Evolutionary conservation across 2,888 invertebrate genomes (phyloP), one percentile per base, ranked within the genome.

Genomic region (Adela reaumurella): DNA sequence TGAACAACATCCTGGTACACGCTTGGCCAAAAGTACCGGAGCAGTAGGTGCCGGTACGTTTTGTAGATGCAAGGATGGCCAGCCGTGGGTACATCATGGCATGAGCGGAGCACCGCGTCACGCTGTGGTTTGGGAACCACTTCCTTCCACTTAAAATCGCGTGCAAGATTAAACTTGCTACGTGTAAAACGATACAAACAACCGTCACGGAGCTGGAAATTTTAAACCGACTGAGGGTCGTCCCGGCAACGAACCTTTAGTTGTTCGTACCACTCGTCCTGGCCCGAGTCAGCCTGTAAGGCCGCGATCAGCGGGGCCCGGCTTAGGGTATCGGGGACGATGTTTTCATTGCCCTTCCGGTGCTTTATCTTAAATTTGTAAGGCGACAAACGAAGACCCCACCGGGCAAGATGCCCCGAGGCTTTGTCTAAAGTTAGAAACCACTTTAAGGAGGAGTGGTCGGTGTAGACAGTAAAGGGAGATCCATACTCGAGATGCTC

Each of bases 391-490:
- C 50, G 44, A 2, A 50, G 35, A 14, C 50, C 46, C 50, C 50
- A 47, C 16, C 50, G 19, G 20, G 47, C 50, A 2, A 47, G 41
- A 19, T 45, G 46, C 2, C 47, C 50, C 10, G 47, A 19, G 1
- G 50, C 45, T 17, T 50, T 50, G 3, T 11, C 28, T 20, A 50
- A 43, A 1, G 50, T 47, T 4, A 50, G 19, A 45, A 50, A 50
- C 57, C 56, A 58, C 49, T 54, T 0, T 58, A 59, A 18, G 50
- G 56, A 0, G 58, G 55, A 1, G 53, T 55, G 29, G 60, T 59
- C 1, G 60, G 35, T 0, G 58, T 45, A 35, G 14, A 35, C 14
- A 11, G n/a, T 35, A 14, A 35, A 35, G 11, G 3, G 3, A 3
- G 35, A 14, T 3, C 35, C 35, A 14, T 35, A 35, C 35, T 35